Percentiles rank a stretch among this genome's conserved stretches.
Evolutionary conservation across 2,113 vertebrate species (phyloP).

Genomic region (Cromileptes altivelis): DNA sequence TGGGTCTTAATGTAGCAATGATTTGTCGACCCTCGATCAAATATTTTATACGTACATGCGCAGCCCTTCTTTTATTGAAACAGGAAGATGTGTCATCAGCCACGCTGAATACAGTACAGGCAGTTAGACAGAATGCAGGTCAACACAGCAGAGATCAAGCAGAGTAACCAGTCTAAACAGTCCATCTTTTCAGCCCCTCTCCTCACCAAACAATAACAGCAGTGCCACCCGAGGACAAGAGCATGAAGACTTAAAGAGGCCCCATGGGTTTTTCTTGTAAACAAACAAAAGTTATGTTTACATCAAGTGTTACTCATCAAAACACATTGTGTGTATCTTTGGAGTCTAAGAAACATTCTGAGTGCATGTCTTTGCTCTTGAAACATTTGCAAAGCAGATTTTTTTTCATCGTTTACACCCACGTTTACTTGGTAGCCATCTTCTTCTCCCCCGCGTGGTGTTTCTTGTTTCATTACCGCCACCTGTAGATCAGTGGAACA

Average conservation of each 20-base stretch:
- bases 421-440: neutral
- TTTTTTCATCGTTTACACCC: neutral
- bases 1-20: neutral
- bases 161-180: neutral
- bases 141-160: neutral
- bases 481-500: too few species aligned
- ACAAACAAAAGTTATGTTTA: conserved; percentile 20
- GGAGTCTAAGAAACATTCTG: neutral
- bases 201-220: neutral
- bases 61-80: too few species aligned
- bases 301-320: neutral
- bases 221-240: neutral
- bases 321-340: neutral
- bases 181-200: neutral
- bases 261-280: neutral
- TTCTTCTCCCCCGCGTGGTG: neutral
- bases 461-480: too few species aligned
- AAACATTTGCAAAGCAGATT: conserved; percentile 3
- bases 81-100: neutral
- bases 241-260: neutral
- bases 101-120: neutral
- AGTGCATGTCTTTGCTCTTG: neutral
- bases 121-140: neutral
- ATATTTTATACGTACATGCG: neutral
- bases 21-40: neutral